A percentile compares a stretch with the other conserved stretches of the same genome.
Conservation (phyloP, 2,797 vertebrate genomes). For the Xyrichtys novacula region DNA sequence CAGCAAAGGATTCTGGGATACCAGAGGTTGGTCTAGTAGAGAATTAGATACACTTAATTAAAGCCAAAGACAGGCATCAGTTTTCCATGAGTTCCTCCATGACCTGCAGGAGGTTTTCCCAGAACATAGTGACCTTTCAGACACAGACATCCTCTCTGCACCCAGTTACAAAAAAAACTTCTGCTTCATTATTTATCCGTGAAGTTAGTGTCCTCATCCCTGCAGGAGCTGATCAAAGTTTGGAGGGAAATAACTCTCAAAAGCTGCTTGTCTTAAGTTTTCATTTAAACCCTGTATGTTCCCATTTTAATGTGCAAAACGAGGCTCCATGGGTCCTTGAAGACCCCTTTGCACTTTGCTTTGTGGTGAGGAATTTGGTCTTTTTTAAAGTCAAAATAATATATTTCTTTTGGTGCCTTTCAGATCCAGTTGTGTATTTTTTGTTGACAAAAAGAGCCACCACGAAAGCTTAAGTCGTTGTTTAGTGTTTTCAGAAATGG, state of each 20-base stretch:
- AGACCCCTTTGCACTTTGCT: too few relatives aligned
- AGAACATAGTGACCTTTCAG: constrained; percentile 7
- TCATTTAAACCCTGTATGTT: too few relatives aligned
- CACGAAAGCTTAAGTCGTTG: too few relatives aligned
- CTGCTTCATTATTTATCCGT: neutral
- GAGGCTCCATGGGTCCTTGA: too few relatives aligned
- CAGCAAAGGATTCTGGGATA: constrained; percentile 67
- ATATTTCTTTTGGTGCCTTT: too few relatives aligned
- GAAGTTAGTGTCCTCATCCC: neutral
- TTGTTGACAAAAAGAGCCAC: too few relatives aligned
- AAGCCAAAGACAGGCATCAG: constrained; percentile 8
- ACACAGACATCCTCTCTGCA: neutral
- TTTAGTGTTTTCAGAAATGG: too few relatives aligned
- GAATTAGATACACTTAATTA: neutral
- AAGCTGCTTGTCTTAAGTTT: neutral
- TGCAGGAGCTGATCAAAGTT: constrained; percentile 8
- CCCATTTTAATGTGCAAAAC: too few relatives aligned
- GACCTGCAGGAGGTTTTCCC: neutral
- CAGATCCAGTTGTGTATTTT: too few relatives aligned
- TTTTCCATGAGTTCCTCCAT: neutral
- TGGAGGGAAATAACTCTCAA: neutral
- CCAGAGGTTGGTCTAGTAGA: constrained; percentile 1
- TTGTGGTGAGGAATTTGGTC: too few relatives aligned
- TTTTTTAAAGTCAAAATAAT: too few relatives aligned
- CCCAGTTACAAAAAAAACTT: neutral